Conservation (phyloP, 2,113 vertebrate species). For the Anguilla japonica region DNA sequence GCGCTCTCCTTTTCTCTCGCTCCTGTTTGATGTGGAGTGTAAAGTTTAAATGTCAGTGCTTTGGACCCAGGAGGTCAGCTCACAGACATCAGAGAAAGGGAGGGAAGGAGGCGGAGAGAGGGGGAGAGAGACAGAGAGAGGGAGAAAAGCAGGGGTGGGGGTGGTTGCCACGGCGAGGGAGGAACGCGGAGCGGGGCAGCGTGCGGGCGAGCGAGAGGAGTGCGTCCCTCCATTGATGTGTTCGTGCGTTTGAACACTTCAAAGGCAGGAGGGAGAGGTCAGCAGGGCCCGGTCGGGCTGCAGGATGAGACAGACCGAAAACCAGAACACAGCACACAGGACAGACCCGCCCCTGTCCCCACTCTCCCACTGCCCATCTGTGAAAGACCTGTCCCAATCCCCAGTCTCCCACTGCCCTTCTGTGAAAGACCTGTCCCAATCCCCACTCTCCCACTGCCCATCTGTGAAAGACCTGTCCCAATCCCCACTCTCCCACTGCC, state of each 20-base stretch:
- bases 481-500: neutral
- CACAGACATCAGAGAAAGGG: conserved; percentile 43
- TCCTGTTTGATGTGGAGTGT: conserved; percentile 66
- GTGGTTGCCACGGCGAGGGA: conserved; percentile 14
- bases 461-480: neutral
- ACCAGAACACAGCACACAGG: too few species aligned
- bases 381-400: neutral
- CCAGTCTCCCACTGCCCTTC: neutral
- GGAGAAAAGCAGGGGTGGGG: conserved; percentile 10
- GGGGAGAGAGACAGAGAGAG: conserved; percentile 29
- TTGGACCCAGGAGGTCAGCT: conserved; percentile 55
- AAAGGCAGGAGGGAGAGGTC: conserved; percentile 40
- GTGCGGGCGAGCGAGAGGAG: conserved; percentile 23
- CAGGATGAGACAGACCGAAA: neutral
- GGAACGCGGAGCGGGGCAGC: conserved; percentile 20
- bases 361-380: too few species aligned
- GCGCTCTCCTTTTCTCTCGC: neutral
- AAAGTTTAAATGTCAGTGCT: conserved; percentile 68
- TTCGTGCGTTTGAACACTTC: conserved; percentile 53
- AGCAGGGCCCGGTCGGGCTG: conserved; percentile 26
- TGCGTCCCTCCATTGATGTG: conserved; percentile 52
- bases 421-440: neutral
- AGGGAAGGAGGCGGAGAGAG: conserved; percentile 18
- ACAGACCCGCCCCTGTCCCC: too few species aligned
- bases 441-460: neutral